These are phyloP conservation scores for Eupithecia dodoneata DNA, from an alignment of 2,888 invertebrate genomes.

Conservation along the genomic window DNA sequence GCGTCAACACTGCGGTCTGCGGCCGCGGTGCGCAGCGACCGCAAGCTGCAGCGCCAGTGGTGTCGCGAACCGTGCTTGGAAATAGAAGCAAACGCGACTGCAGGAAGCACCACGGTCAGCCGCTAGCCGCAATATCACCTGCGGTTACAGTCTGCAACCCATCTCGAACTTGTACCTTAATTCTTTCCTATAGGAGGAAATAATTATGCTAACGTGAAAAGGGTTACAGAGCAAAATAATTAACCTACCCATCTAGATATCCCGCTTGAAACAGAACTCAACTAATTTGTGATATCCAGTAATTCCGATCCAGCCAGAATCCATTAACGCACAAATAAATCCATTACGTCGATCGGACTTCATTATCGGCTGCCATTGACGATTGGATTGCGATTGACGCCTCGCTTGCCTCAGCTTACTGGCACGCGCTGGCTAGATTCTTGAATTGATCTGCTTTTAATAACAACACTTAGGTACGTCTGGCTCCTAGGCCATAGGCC, in stretches of 20 bases:
- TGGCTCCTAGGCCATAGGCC: no score
- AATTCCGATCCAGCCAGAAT: background rate
- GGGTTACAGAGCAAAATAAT: no score
- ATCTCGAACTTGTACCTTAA: background rate
- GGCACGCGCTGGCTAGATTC: background rate
- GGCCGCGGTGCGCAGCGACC: no score
- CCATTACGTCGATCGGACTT: constrained; percentile 43
- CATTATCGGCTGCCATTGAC: constrained; percentile 49
- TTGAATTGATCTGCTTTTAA: background rate
- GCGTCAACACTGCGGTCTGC: no score
- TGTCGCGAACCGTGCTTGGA: no score
- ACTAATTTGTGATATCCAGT: constrained; percentile 12
- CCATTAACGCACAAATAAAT: constrained; percentile 42
- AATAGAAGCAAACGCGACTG: no score
- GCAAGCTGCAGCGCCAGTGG: no score
- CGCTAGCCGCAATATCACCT: no score
- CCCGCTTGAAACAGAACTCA: background rate
- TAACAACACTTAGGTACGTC: no score
- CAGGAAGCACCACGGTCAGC: no score
- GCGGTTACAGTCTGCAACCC: no score
- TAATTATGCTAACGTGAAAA: no score
- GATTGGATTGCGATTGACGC: constrained; percentile 36
- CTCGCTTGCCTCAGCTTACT: background rate
- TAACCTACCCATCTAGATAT: background rate
- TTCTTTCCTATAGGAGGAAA: background rate